Percentiles rank a stretch among this genome's conserved stretches.
These are phyloP conservation scores for Eumeta japonica DNA, from an alignment of 1,140 invertebrate genomes.

Conservation along the genomic window DNA sequence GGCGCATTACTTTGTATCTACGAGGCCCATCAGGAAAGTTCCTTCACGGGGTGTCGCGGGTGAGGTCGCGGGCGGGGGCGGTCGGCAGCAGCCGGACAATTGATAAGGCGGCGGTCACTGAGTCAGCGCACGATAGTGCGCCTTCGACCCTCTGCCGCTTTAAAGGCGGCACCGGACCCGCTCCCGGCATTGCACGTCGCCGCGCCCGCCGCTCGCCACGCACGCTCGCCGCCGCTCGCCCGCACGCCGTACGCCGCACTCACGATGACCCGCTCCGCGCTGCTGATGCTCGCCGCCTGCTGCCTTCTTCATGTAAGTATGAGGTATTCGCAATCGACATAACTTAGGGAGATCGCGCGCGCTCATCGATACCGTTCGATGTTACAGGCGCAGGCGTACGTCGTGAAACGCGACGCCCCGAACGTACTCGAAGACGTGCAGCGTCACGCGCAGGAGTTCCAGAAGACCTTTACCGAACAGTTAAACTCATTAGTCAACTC, in stretches of 20 bases:
- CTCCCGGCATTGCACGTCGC: neutral
- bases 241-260: neutral
- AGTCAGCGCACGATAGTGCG: too few species aligned
- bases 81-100: too few species aligned
- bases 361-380: too few species aligned
- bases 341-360: too few species aligned
- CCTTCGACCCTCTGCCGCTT: too few species aligned
- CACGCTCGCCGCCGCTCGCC: slow-evolving; percentile 1
- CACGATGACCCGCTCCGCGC: slow-evolving; percentile 25
- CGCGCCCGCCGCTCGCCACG: slow-evolving; percentile 8
- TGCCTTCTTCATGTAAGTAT: too few species aligned
- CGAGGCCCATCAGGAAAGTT: too few species aligned
- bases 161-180: slow-evolving; percentile 3
- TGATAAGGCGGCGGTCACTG: too few species aligned
- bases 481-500: slow-evolving; percentile 29
- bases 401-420: slow-evolving; percentile 14
- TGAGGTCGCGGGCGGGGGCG: slow-evolving; percentile 23
- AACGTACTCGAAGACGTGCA: too few species aligned
- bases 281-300: slow-evolving; percentile 28
- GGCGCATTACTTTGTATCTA: too few species aligned
- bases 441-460: slow-evolving; percentile 35
- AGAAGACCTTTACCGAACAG: slow-evolving; percentile 37
- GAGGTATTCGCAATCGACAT: too few species aligned
- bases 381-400: slow-evolving; percentile 21
- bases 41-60: slow-evolving; percentile 17